Percentiles rank a stretch among this genome's conserved stretches.
phyloP scores from a whole-genome alignment of 1,140 invertebrate species.

The Odontomachus brunneus region DNA sequence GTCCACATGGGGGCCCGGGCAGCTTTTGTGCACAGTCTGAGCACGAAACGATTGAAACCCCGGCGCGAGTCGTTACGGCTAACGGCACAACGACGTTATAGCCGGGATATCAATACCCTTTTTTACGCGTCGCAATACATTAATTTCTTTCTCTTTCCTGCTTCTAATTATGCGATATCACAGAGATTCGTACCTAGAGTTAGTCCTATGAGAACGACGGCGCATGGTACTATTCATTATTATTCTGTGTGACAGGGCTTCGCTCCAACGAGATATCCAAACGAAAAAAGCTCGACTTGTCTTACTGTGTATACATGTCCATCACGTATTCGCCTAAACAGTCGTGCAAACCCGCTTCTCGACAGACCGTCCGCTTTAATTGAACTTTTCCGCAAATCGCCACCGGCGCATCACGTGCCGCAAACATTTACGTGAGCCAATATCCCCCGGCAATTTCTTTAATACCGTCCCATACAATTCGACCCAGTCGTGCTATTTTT shows the following conservation, averaged over 20 bases:
- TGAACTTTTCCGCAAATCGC: slow-evolving; percentile 75
- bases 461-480: neutral
- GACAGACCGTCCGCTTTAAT: slow-evolving; percentile 71
- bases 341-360: slow-evolving; percentile 1
- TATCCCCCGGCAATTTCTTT: slow-evolving; percentile 75
- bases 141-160: neutral
- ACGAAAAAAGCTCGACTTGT: too few relatives aligned
- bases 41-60: slow-evolving; percentile 53
- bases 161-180: neutral
- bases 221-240: too few relatives aligned
- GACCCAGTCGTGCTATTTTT: neutral
- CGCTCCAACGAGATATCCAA: too few relatives aligned
- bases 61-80: slow-evolving; percentile 9
- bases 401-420: slow-evolving; percentile 80
- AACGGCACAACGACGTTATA: slow-evolving; percentile 38
- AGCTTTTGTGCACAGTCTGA: slow-evolving; percentile 50
- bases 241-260: too few relatives aligned
- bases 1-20: slow-evolving; percentile 18
- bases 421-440: slow-evolving; percentile 79
- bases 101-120: neutral
- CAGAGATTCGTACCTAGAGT: neutral
- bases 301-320: neutral
- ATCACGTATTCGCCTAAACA: neutral
- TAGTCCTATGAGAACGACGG: neutral
- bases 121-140: neutral